These are phyloP conservation scores for Phrynocephalus vlangalii DNA, from an alignment of 2,797 vertebrate species.

Conservation along the genomic window DNA sequence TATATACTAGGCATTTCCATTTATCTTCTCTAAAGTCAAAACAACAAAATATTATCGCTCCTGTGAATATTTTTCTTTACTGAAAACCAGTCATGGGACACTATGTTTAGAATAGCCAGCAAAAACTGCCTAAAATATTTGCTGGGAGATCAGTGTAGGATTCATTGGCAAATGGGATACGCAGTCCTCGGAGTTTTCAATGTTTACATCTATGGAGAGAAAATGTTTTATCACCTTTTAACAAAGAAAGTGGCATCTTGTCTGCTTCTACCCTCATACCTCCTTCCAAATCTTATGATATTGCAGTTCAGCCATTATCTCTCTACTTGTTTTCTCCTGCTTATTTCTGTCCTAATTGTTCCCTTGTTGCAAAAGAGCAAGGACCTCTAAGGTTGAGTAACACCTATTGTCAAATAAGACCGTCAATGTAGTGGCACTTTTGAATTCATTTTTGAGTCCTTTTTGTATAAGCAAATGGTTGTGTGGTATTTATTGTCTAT, in stretches of 20 bases:
- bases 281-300: no score
- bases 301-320: no score
- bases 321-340: no score
- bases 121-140: not conserved
- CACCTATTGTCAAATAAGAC: not conserved
- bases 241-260: no score
- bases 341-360: no score
- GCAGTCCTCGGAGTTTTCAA: no score
- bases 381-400: not conserved
- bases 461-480: not conserved
- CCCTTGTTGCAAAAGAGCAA: no score
- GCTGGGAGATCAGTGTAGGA: no score
- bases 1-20: not conserved
- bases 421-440: not conserved
- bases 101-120: not conserved
- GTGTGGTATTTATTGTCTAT: not conserved
- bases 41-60: not conserved
- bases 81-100: not conserved
- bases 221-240: no score
- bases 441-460: not conserved
- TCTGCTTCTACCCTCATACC: no score
- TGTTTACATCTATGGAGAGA: no score
- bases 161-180: no score
- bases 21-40: not conserved
- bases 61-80: not conserved